Base-by-base conservation (phyloP, 2,888 invertebrate genomes). In the Diarsia mendica region DNA sequence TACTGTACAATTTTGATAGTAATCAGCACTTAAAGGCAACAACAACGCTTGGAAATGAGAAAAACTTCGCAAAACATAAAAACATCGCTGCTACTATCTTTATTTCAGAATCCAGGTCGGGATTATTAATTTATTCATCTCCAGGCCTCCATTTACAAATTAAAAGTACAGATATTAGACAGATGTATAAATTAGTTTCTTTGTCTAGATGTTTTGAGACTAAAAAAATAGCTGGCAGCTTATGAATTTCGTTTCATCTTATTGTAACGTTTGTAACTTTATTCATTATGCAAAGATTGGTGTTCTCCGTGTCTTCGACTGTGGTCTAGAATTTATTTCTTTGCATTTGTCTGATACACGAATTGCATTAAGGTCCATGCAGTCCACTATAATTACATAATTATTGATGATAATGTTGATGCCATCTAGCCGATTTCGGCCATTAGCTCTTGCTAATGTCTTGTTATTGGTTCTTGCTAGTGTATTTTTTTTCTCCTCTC, bases 121-220 rank as follows among this genome's bases (percentile, higher is more conserved):
- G 15, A 55, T 48, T 68, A 70, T 58, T 72, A 70, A 75, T 77
- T 77, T 65, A 74, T 83, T 65, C 44, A 69, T 67, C 49, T 74
- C 55, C 39, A 69, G 33, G 18, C 51, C 23, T 67, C 79, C 72
- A 75, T 83, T 79, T 80, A 66, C 64, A 83, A 80, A 80, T 79
- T 70, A 66, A 74, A 80, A 70, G 65, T 69, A 72, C 67, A 69
- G 69, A 82, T 79, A 82, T 66, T 39, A 83, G 49, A 71, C 73
- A 83, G 80, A 69, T 76, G 83, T 80, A 74, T 66, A 83, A 83
- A 83, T 79, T 79, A 69, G 67, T 72, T 76, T 74, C 70, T 69
- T 83, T 79, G 53, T 73, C 75, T 63, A 63, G 53, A 72, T 60
- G 48, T 69, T 70, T 79, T 55, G 28, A 28, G 63, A 55, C 66